Evolutionary conservation across 2,888 invertebrate species (phyloP), one percentile per base, ranked within the genome.

Genomic region (Crocallis elinguaria): DNA sequence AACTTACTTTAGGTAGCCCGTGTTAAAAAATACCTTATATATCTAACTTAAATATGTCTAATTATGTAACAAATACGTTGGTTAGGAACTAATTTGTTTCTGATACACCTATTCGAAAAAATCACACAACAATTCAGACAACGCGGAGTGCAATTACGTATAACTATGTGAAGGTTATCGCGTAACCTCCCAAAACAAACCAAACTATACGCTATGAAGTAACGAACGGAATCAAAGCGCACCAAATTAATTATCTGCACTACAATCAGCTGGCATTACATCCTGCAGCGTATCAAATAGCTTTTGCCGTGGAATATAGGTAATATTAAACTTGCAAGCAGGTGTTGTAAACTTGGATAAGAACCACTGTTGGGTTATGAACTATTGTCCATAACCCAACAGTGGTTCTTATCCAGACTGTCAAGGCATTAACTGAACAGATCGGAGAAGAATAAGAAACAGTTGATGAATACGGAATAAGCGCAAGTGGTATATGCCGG

Each of bases 211-310:
- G 46, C 17, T 59, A 9, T 27, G 46, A 38, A 41, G 38, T 49
- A 54, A 36, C 49, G 50, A 49, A 37, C 49, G 8, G 56, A 56
- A 56, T 56, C 51, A 60, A 58, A 60, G 56, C 49, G 53, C 61
- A 64, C 56, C 45, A 63, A 58, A 57, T 44, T 61, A 49, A 62
- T 64, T 56, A 66, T 62, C 61, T n/a, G n/a, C n/a, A 60, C 50
- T 61, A 62, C 58, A 57, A 56, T 64, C 64, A 62, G 51, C 55
- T 43, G 52, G 52, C 23, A 23, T 23, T 39, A 51, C 27, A 39
- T 46, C 23, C 51, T 35, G 45, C 35, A 11, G 42, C 21, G 35
- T 36, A 23, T 11, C 14, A 61, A 51, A 45, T 57, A 60, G 60
- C 60, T 51, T 67, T 61, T 60, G 51, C 49, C 46, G 61, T 66